Evolutionary conservation across 2,113 vertebrate species (phyloP).

Genomic region (Amphiprion percula): DNA sequence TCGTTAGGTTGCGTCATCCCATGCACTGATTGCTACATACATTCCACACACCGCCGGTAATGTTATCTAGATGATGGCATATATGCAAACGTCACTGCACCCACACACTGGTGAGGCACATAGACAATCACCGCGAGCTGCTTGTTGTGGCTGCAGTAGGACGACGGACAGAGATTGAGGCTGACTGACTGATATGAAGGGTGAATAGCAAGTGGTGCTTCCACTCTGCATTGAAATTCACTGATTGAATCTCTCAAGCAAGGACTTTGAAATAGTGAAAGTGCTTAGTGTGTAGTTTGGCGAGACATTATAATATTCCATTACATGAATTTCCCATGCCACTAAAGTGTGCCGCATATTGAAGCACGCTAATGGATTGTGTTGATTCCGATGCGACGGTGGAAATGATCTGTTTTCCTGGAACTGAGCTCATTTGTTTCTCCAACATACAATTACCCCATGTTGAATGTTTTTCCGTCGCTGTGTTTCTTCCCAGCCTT

Average conservation of each 20-base stretch:
- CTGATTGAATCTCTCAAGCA: conserved; percentile 70
- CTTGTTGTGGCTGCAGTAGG: conserved; percentile 58
- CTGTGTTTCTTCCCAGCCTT: conserved; percentile 11
- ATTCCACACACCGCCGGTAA: conserved; percentile 4
- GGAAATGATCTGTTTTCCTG: conserved; percentile 52
- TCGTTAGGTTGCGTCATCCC: neutral
- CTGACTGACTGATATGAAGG: conserved; percentile 71
- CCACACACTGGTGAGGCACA: neutral
- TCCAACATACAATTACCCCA: conserved; percentile 26
- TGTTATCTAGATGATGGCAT: neutral
- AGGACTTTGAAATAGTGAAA: conserved; percentile 56
- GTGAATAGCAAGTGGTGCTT: conserved; percentile 68
- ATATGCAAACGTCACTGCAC: neutral
- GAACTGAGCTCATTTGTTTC: conserved; percentile 45
- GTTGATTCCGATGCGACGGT: conserved; percentile 50
- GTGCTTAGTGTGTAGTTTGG: conserved; percentile 62
- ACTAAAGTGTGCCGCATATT: conserved; percentile 31
- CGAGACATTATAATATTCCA: conserved; percentile 56
- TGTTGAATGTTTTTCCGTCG: conserved; percentile 31
- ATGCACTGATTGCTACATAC: conserved; percentile 37
- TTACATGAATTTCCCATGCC: conserved; percentile 54
- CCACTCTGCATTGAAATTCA: conserved; percentile 62
- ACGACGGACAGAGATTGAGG: conserved; percentile 55
- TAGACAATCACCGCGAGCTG: conserved; percentile 30
- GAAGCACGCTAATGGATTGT: conserved; percentile 47